A percentile compares a stretch with the other conserved stretches of the same genome.
Evolutionary conservation across 2,113 vertebrate species (phyloP).

Genomic region (Callaeas wilsoni): DNA sequence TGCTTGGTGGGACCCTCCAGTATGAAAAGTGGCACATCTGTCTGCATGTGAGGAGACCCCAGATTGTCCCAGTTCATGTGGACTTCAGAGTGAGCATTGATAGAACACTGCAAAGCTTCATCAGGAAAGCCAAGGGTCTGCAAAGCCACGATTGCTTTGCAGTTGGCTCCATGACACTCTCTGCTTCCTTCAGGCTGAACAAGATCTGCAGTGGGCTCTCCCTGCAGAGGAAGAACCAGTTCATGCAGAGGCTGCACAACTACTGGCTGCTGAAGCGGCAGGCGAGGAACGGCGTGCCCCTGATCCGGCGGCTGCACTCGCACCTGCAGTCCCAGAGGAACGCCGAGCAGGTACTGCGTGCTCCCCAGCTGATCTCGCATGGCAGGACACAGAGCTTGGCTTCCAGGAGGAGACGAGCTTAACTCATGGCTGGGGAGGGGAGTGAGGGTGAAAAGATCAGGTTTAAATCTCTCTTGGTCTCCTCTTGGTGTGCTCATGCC

Average conservation of each 20-base stretch:
- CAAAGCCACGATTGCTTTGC: background rate
- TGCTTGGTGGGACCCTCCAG: background rate
- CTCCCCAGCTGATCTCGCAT: rapidly evolving
- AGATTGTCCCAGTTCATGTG: background rate
- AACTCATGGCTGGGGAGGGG: background rate
- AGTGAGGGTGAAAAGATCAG: background rate
- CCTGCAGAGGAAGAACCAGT: slow-evolving; percentile 93
- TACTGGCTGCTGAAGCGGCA: slow-evolving; percentile 97
- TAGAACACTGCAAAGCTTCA: background rate
- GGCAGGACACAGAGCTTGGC: background rate
- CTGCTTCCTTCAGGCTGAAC: slow-evolving; percentile 82
- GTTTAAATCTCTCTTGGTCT: background rate
- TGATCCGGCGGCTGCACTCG: slow-evolving; percentile 88
- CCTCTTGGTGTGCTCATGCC: background rate
- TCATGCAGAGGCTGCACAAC: slow-evolving; percentile 93
- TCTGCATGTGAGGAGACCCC: background rate
- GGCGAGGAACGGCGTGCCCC: slow-evolving; percentile 90
- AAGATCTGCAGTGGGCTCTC: slow-evolving; percentile 90
- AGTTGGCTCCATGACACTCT: slow-evolving; percentile 3
- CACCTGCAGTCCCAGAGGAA: slow-evolving; percentile 87
- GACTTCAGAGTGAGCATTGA: background rate
- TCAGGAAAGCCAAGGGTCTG: background rate
- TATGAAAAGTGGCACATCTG: background rate
- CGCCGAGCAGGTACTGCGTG: slow-evolving; percentile 79
- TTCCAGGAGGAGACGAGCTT: background rate